Percentiles rank a stretch among this genome's conserved stretches.
These are phyloP conservation scores for Coenonympha arcania DNA, from an alignment of 2,888 invertebrate genomes.

Conservation along the genomic window DNA sequence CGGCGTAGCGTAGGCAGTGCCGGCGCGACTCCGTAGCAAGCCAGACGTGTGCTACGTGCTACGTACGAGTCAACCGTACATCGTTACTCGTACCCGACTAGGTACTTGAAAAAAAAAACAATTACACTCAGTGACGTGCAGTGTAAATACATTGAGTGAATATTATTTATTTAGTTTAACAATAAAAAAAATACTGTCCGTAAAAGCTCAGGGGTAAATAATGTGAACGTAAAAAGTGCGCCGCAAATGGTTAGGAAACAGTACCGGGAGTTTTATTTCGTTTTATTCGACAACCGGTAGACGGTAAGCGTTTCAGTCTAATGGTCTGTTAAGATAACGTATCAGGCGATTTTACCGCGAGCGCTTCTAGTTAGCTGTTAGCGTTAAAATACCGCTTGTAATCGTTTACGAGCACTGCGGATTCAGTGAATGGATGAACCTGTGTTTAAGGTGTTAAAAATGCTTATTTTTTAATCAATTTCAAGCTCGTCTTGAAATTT, in stretches of 20 bases:
- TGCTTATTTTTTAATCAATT: background rate
- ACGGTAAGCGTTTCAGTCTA: constrained; percentile 51
- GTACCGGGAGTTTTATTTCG: constrained; percentile 43
- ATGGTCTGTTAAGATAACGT: constrained; percentile 64
- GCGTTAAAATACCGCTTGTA: constrained; percentile 22
- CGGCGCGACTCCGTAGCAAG: constrained; percentile 56
- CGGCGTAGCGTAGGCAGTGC: constrained; percentile 66
- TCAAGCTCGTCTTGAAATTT: background rate
- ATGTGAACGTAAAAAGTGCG: constrained; percentile 41
- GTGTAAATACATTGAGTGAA: constrained; percentile 29
- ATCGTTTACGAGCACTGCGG: constrained; percentile 3
- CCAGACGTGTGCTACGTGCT: constrained; percentile 38
- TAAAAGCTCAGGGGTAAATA: constrained; percentile 44
- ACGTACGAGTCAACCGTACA: constrained; percentile 22
- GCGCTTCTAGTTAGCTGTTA: constrained; percentile 28
- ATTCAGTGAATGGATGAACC: background rate
- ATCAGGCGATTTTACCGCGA: constrained; percentile 37
- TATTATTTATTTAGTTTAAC: background rate
- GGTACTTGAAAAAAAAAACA: constrained; percentile 9
- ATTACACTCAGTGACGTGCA: constrained; percentile 41
- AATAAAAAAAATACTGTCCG: background rate
- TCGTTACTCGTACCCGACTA: constrained; percentile 10
- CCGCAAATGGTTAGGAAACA: constrained; percentile 33
- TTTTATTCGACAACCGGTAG: constrained; percentile 46
- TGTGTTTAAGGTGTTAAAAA: background rate